These are phyloP conservation scores for Liolophura sinensis DNA, from an alignment of 1,140 invertebrate genomes.

Conservation along the genomic window DNA sequence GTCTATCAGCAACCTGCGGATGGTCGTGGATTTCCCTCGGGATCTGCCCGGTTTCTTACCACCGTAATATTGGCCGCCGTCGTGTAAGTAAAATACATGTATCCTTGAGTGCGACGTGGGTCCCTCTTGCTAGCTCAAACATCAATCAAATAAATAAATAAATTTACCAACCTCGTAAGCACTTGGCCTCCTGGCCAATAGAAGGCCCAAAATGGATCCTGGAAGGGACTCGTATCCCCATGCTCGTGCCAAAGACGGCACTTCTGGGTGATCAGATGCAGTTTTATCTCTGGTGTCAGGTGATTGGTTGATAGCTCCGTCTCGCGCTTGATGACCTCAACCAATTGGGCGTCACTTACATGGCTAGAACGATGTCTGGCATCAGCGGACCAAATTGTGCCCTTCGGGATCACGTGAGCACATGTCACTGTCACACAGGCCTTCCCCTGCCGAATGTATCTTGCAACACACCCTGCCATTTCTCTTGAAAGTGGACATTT, in stretches of 20 bases:
- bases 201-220: conserved; percentile 51
- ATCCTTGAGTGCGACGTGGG: too few species aligned
- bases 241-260: conserved; percentile 35
- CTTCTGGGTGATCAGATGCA: conserved; percentile 41
- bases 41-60: too few species aligned
- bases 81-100: too few species aligned
- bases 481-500: too few species aligned
- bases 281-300: conserved; percentile 42
- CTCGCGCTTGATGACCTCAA: conserved; percentile 18
- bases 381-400: neutral
- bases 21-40: too few species aligned
- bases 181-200: conserved; percentile 53
- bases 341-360: neutral
- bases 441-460: too few species aligned
- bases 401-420: neutral
- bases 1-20: too few species aligned
- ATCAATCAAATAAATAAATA: too few species aligned
- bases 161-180: conserved; percentile 39
- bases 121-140: too few species aligned
- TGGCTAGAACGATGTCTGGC: neutral
- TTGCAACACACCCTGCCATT: too few species aligned
- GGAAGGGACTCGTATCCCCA: conserved; percentile 29
- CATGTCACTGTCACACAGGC: too few species aligned
- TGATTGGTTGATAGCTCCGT: conserved; percentile 37
- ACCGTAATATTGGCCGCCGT: too few species aligned